Evolutionary conservation across 2,888 invertebrate species (phyloP), one percentile per base, ranked within the genome.

Genomic region (Erannis defoliaria): DNA sequence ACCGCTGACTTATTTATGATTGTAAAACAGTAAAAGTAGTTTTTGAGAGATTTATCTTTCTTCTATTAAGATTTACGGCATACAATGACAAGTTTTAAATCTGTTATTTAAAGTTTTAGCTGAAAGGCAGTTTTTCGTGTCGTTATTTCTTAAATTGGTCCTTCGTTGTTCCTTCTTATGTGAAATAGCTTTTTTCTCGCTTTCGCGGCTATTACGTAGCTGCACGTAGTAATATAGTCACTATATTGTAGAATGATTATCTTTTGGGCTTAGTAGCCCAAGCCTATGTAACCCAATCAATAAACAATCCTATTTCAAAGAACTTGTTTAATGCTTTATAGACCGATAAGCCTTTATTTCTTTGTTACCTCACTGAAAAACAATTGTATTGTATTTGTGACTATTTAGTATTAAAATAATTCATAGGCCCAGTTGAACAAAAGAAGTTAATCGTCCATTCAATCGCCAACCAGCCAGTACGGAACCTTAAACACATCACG

Each of bases 401-500:
- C 16, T 37, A 10, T 19, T 43, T 16, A 26, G 21, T 18, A 51
- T 46, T 31, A 29, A 58, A 58, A 46, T 31, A 58, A 38, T 31
- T 31, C 31, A 46, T 51, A 58, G 58, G 58, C 43, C 54, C 55
- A 50, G 31, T 55, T 45, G 38, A 61, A 61, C 50, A 55, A 55
- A 54, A 55, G 19, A 60, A 60, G 35, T 61, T 61, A 50, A 55
- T 55, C 50, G 31, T 12, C 50, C 35, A 43, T 50, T 55, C 26
- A 51, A 55, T 50, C 61, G 38, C 50, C 23, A 6, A 26, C 10
- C 49, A 33, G 33, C 51, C 38, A 29, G 21, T 48, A 43, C 55
- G 43, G 54, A 60, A 61, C 55, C 55, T 55, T 55, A 55, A 61
- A 61, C 56, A 64, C 50, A 61, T 61, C 64, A 61, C 57, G 57